phyloP scores from a whole-genome alignment of 2,797 vertebrate species.

The Microchirus variegatus region DNA sequence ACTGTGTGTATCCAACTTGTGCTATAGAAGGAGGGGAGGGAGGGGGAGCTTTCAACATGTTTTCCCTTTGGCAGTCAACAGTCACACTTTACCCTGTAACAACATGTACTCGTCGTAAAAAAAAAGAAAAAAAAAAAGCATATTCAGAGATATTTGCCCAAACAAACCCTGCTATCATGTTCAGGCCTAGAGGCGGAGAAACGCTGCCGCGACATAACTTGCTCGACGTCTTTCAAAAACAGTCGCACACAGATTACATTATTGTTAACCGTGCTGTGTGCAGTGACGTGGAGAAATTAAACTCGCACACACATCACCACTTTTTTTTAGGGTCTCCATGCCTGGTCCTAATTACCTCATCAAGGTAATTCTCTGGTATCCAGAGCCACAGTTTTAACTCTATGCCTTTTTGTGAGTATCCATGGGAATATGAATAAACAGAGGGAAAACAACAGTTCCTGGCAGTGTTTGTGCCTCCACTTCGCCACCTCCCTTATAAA shows the following conservation, averaged over 20 bases:
- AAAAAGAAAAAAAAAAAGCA: no score
- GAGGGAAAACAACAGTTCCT: conserved; percentile 72
- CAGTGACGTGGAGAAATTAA: conserved; percentile 2
- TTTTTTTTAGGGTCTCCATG: conserved; percentile 25
- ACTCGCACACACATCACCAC: conserved; percentile 23
- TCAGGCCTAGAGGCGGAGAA: conserved; percentile 30
- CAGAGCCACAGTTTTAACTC: conserved; percentile 46
- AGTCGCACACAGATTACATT: conserved; percentile 5
- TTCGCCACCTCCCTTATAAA: conserved; percentile 76
- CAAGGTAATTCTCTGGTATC: conserved; percentile 65
- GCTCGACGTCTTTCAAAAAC: conserved; percentile 24
- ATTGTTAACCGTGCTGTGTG: neutral
- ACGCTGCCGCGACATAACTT: conserved; percentile 23
- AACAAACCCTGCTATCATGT: conserved; percentile 44
- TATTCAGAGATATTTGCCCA: conserved; percentile 28
- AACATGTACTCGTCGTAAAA: conserved; percentile 43
- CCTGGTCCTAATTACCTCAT: conserved; percentile 39
- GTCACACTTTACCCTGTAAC: conserved; percentile 28
- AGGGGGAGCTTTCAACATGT: conserved; percentile 23
- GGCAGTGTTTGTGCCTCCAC: conserved; percentile 66
- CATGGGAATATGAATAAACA: conserved; percentile 72
- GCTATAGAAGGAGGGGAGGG: neutral
- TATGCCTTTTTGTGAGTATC: conserved; percentile 69
- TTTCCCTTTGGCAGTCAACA: conserved; percentile 22
- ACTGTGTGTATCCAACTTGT: neutral